Base-by-base conservation (phyloP, 2,888 invertebrate genomes). In the Punctoribates punctum region DNA sequence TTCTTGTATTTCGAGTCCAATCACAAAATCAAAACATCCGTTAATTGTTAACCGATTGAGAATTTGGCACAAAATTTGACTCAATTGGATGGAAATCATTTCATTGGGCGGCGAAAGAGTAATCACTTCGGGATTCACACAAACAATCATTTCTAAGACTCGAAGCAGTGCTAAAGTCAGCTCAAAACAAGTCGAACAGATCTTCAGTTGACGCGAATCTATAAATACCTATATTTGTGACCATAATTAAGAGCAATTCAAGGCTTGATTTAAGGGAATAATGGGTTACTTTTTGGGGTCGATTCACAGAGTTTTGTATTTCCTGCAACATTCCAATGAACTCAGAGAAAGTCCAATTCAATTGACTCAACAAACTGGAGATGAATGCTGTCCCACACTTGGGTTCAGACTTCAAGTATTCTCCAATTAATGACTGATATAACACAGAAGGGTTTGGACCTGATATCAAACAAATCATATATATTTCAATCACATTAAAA, bases 331-430 rank as follows among this genome's bases (percentile, higher is more conserved):
- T 89, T 29, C 91, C 89, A 79, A 93, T 90, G 82, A 93, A 93
- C 82, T 93, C 93, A 0, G 93, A 93, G 83, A 93, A 93, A 0
- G 92, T 90, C 93, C 93, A 93, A 84, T 93, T 93, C 6, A 93
- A 85, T 81, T 93, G 92, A 82, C 90, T 91, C 8, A 93, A 85
- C 29, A 93, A 85, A 0, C 91, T 91, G 83, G 92, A 91, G 15
- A 93, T 85, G 82, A 90, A 91, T 0, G 88, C 85, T 0, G 89
- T 89, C 0, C 91, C 88, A 25, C 88, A 85, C 46, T 88, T 88
- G 9, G 89, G 88, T 81, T 91, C 89, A 2, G 85, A 84, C 0
- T 85, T 79, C 46, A 93, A 82, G 73, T 89, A 88, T 15, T 88
- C 86, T 54, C 86, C 87, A 60, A 93, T 87, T 1, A 91, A 86